phyloP scores from a whole-genome alignment of 1,140 invertebrate genomes.

The Coptotermes formosanus region DNA sequence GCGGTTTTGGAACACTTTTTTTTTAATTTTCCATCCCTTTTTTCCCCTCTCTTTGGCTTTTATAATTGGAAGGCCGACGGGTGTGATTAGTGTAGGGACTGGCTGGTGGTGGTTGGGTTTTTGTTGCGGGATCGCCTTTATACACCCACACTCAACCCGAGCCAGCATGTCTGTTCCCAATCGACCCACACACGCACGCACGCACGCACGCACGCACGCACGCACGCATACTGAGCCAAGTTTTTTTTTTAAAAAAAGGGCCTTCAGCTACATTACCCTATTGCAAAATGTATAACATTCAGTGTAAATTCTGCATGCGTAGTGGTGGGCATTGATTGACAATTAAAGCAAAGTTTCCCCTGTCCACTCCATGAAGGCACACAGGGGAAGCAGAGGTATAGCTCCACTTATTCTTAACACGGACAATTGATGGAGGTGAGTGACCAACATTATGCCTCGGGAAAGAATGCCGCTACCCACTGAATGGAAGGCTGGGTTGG shows the following conservation, averaged over 20 bases:
- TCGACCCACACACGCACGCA: neutral
- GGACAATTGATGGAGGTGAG: too few relatives aligned
- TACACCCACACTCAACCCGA: neutral
- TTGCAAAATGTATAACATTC: neutral
- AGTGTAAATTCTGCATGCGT: neutral
- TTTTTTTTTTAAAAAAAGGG: neutral
- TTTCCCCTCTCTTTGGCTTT: slow-evolving; percentile 19
- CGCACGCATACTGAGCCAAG: neutral
- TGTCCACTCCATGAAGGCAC: too few relatives aligned
- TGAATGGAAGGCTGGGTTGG: too few relatives aligned
- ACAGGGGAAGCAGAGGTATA: too few relatives aligned
- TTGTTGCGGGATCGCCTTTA: slow-evolving; percentile 4
- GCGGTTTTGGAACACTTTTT: slow-evolving; percentile 18
- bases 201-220: neutral
- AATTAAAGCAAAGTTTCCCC: neutral
- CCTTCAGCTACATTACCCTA: neutral
- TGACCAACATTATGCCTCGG: too few relatives aligned
- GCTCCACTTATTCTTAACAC: too few relatives aligned
- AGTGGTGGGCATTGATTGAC: neutral
- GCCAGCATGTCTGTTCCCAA: neutral
- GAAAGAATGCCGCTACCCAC: too few relatives aligned
- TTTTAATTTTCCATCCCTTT: slow-evolving; percentile 21
- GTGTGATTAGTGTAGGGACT: slow-evolving; percentile 28
- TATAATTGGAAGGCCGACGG: slow-evolving; percentile 31
- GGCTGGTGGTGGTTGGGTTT: slow-evolving; percentile 22